Percentiles rank a stretch among this genome's conserved stretches.
These are phyloP conservation scores for Ooceraea biroi DNA, from an alignment of 1,140 invertebrate genomes.

Conservation along the genomic window DNA sequence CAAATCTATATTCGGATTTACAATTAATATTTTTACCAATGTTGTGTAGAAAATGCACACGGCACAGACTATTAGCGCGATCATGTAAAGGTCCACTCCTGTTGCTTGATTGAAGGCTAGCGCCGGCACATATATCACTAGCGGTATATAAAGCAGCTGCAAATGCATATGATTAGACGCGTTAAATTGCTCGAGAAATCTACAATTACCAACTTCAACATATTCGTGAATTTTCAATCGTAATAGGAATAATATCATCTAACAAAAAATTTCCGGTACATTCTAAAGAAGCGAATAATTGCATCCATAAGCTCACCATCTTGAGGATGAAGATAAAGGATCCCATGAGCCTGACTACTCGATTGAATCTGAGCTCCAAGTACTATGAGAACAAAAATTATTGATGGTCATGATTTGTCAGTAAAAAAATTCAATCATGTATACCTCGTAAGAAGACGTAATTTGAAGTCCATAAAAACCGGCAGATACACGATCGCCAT, in stretches of 20 bases:
- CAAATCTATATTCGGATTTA: neutral
- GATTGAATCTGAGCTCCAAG: constrained; percentile 90
- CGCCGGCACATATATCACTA: constrained; percentile 96
- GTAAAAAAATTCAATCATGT: constrained; percentile 59
- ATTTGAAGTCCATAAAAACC: constrained; percentile 94
- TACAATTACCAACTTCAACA: neutral
- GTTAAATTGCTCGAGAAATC: constrained; percentile 2
- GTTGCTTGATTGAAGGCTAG: constrained; percentile 95
- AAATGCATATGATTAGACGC: constrained; percentile 41
- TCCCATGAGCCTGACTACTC: constrained; percentile 88
- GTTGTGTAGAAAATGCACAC: constrained; percentile 95
- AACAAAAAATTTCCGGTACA: constrained; percentile 3
- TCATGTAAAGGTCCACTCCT: constrained; percentile 90
- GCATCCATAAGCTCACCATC: constrained; percentile 86
- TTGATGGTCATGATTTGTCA: neutral
- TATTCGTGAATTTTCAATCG: constrained; percentile 7
- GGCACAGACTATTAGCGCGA: constrained; percentile 90
- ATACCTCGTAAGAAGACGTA: constrained; percentile 94
- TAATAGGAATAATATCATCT: neutral
- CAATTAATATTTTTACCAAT: constrained; percentile 87
- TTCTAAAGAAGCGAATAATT: too few relatives aligned
- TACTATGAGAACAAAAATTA: constrained; percentile 87
- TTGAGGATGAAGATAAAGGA: constrained; percentile 89
- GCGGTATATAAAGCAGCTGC: constrained; percentile 92
- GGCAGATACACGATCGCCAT: constrained; percentile 93